phyloP scores from a whole-genome alignment of 2,797 vertebrate genomes.

The Melanotaenia trifasciata region DNA sequence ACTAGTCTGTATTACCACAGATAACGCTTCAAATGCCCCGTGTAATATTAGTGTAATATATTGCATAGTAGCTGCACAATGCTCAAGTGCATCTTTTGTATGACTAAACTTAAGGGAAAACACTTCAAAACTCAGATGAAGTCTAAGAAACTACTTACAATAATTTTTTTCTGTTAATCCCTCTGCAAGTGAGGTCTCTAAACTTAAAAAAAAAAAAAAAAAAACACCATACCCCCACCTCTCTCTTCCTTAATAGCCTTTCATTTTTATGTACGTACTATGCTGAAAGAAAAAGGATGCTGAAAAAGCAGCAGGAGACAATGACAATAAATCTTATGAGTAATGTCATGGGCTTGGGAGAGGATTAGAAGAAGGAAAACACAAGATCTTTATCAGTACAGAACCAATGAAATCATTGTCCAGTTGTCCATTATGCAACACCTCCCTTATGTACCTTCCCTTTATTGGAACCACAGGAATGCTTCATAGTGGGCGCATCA shows the following conservation, averaged over 20 bases:
- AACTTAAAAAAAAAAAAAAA: neutral
- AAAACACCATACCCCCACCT: neutral
- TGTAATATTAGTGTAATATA: no score
- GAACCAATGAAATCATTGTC: conserved; percentile 44
- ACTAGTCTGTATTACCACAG: no score
- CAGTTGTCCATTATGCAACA: conserved; percentile 45
- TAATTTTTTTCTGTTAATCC: no score
- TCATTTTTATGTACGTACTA: neutral
- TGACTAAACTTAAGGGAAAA: no score
- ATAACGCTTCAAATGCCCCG: no score
- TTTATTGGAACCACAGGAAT: conserved; percentile 55
- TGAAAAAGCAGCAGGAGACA: conserved; percentile 30
- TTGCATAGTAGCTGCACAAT: no score
- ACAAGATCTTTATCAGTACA: conserved; percentile 25
- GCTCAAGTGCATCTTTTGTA: no score
- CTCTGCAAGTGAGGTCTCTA: no score
- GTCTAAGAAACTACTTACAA: no score
- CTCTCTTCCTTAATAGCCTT: neutral
- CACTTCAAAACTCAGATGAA: no score
- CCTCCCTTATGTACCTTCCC: conserved; percentile 34
- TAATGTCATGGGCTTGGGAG: conserved; percentile 28
- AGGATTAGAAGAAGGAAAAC: conserved; percentile 33
- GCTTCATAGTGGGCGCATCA: conserved; percentile 51
- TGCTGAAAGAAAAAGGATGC: neutral
- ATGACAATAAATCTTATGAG: conserved; percentile 38